phyloP scores from a whole-genome alignment of 2,797 vertebrate species.

The Gambelia wislizenii region DNA sequence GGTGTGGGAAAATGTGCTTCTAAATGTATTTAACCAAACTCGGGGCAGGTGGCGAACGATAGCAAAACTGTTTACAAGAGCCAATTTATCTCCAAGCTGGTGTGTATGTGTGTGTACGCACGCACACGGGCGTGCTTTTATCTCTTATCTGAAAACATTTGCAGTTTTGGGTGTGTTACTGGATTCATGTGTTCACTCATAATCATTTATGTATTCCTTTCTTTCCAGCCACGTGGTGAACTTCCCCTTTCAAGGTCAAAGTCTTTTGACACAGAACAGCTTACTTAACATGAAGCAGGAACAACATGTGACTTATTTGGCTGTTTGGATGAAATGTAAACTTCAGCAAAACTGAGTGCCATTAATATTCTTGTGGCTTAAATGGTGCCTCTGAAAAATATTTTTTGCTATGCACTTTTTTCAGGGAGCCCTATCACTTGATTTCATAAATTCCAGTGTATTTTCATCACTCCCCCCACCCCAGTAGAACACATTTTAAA shows the following conservation, averaged over 20 bases:
- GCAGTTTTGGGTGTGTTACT: background rate
- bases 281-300: rapidly evolving
- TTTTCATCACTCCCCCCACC: no score
- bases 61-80: conserved; percentile 1
- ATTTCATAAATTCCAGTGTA: background rate
- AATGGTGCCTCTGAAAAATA: background rate
- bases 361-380: background rate
- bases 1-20: background rate
- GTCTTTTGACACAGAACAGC: background rate
- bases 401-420: background rate
- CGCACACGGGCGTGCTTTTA: background rate
- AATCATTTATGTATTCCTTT: background rate
- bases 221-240: rapidly evolving
- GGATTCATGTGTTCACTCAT: background rate
- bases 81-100: background rate
- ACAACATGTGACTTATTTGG: rapidly evolving
- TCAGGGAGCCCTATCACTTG: background rate
- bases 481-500: background rate
- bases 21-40: background rate
- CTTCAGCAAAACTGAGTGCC: background rate
- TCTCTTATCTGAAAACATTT: background rate
- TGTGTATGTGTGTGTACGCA: no score
- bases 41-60: background rate
- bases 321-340: background rate
- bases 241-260: background rate